These are phyloP conservation scores for Steinernema hermaphroditum DNA, from an alignment of 2,888 invertebrate species.

Conservation along the genomic window DNA sequence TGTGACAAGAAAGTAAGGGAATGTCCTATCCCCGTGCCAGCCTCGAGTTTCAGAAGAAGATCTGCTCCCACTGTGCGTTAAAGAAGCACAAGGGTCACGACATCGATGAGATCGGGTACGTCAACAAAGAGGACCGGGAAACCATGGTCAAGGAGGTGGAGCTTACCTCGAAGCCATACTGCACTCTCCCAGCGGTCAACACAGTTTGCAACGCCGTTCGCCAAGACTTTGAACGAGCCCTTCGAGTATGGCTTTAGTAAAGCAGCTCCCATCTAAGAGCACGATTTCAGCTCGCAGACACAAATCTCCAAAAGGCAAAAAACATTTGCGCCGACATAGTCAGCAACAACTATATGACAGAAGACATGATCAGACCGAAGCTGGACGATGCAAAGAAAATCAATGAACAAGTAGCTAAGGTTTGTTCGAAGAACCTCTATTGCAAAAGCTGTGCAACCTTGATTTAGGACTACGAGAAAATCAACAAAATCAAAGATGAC, in stretches of 20 bases:
- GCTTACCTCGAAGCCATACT: neutral
- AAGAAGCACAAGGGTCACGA: constrained; percentile 28
- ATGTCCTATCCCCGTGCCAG: too few relatives aligned
- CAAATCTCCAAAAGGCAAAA: constrained; percentile 1
- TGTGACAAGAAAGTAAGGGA: constrained; percentile 3
- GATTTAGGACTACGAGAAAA: constrained; percentile 5
- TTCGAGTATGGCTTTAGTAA: neutral
- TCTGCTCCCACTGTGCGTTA: constrained; percentile 11
- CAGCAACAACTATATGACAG: constrained; percentile 16
- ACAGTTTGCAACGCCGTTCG: neutral
- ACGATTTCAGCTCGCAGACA: neutral
- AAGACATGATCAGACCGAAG: constrained; percentile 20
- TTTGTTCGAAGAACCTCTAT: neutral
- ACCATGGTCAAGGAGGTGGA: constrained; percentile 4
- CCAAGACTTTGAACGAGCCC: neutral
- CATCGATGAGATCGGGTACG: constrained; percentile 27
- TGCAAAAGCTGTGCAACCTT: neutral
- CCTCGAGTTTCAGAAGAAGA: constrained; percentile 12
- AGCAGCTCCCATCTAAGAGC: neutral
- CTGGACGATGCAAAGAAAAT: constrained; percentile 10
- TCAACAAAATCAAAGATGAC: neutral
- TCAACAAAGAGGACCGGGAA: constrained; percentile 7
- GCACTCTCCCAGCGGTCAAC: neutral
- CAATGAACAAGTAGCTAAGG: neutral
- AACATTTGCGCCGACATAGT: neutral